phyloP scores from a whole-genome alignment of 2,888 invertebrate genomes.

The Balanococcus diminutus region DNA sequence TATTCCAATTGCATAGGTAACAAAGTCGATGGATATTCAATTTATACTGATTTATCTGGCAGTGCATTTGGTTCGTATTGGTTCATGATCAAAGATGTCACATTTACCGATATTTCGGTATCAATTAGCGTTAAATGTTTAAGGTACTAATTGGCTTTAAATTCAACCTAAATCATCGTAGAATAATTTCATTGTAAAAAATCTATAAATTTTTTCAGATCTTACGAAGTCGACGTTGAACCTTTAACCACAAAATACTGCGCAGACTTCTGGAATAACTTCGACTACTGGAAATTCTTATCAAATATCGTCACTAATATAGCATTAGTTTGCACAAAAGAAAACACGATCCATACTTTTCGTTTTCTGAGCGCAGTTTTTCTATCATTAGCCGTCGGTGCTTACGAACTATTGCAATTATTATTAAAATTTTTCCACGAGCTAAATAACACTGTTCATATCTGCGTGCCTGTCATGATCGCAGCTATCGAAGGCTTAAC shows the following conservation, averaged over 20 bases:
- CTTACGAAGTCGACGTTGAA: background rate
- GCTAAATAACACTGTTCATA: background rate
- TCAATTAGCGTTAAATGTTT: background rate
- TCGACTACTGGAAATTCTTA: background rate
- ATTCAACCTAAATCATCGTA: no score
- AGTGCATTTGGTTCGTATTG: constrained; percentile 29
- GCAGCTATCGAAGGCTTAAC: constrained; percentile 37
- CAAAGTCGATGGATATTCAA: background rate
- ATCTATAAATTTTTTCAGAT: background rate
- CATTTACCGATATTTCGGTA: background rate
- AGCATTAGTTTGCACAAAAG: background rate
- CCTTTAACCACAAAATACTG: background rate
- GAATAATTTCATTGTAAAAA: no score
- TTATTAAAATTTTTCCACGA: constrained; percentile 31
- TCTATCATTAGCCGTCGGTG: background rate
- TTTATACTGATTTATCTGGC: constrained; percentile 4
- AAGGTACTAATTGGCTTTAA: background rate
- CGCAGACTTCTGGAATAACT: background rate
- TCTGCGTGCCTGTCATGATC: background rate
- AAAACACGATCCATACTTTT: background rate
- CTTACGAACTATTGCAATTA: constrained; percentile 2
- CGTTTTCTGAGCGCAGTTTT: constrained; percentile 30
- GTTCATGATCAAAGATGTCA: constrained; percentile 30
- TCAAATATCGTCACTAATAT: background rate
- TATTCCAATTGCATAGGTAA: background rate